Percentiles rank a stretch among this genome's conserved stretches.
Evolutionary conservation across 2,797 vertebrate genomes (phyloP).

Genomic region (Pipistrellus kuhlii): DNA sequence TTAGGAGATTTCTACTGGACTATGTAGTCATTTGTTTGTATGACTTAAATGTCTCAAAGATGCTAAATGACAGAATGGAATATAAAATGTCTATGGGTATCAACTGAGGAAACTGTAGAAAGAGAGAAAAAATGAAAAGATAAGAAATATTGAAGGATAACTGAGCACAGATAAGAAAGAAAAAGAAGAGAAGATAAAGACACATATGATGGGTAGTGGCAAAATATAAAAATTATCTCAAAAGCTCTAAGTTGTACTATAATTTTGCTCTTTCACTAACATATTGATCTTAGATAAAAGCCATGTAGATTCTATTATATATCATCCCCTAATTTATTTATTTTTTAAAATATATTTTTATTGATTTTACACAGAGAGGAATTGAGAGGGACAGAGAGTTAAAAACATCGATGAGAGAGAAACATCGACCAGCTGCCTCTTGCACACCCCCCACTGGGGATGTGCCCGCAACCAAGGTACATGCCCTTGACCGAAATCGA

Average conservation of each 20-base stretch:
- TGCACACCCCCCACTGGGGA: too few relatives aligned
- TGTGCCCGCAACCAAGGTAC: too few relatives aligned
- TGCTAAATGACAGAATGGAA: neutral
- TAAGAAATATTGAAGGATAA: neutral
- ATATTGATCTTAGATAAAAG: neutral
- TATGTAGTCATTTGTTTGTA: neutral
- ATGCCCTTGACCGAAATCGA: too few relatives aligned
- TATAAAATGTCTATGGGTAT: neutral
- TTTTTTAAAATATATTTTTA: neutral
- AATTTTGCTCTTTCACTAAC: neutral
- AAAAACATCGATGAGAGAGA: too few relatives aligned
- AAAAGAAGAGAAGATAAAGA: neutral
- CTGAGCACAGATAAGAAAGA: neutral
- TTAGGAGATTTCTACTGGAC: slow-evolving; percentile 4
- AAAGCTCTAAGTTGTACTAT: neutral
- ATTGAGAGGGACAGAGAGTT: too few relatives aligned
- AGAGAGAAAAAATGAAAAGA: neutral
- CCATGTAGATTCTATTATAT: neutral
- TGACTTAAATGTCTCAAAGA: slow-evolving; percentile 16
- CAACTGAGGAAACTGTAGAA: neutral
- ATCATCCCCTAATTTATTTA: neutral
- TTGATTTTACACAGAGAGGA: too few relatives aligned
- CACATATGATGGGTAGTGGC: neutral
- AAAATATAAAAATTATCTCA: slow-evolving; percentile 31
- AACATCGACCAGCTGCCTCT: too few relatives aligned